Conservation (phyloP, 2,113 vertebrate species). For the Gasterosteus nipponicus region DNA sequence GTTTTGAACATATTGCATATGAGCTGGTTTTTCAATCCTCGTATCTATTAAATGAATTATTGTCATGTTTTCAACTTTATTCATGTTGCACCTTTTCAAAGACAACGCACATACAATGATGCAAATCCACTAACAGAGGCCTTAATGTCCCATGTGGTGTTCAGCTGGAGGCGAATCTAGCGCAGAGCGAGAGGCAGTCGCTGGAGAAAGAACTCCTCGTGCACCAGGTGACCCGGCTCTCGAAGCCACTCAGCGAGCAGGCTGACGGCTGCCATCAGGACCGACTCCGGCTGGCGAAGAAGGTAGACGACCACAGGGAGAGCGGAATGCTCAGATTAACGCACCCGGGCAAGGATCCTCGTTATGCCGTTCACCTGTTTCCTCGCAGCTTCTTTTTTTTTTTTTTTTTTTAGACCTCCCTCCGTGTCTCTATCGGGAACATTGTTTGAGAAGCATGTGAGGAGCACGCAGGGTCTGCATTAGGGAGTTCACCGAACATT, state of each 20-base stretch:
- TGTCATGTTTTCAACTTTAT: not conserved
- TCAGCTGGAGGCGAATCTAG: slow-evolving; percentile 87
- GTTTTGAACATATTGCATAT: not conserved
- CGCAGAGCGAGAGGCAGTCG: slow-evolving; percentile 84
- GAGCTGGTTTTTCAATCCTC: not conserved
- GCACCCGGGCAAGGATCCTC: not conserved
- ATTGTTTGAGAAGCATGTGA: slow-evolving; percentile 46
- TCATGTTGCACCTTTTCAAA: not conserved
- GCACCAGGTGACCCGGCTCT: slow-evolving; percentile 85
- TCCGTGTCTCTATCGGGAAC: not conserved
- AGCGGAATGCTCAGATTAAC: slow-evolving; percentile 2
- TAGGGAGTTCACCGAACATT: slow-evolving; percentile 48
- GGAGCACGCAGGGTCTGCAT: slow-evolving; percentile 34
- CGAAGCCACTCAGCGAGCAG: slow-evolving; percentile 69
- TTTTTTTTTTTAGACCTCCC: not conserved
- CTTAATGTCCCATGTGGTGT: not conserved
- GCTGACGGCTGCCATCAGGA: slow-evolving; percentile 80
- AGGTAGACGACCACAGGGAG: slow-evolving; percentile 75
- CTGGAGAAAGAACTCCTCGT: slow-evolving; percentile 87
- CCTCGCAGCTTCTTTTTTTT: not conserved
- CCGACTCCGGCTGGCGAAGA: slow-evolving; percentile 82
- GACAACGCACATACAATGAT: too few species aligned
- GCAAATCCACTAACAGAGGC: not conserved
- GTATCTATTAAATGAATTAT: not conserved
- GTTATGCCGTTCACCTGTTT: slow-evolving; percentile 7